phyloP scores from a whole-genome alignment of 2,888 invertebrate species.

The Operophtera brumata region DNA sequence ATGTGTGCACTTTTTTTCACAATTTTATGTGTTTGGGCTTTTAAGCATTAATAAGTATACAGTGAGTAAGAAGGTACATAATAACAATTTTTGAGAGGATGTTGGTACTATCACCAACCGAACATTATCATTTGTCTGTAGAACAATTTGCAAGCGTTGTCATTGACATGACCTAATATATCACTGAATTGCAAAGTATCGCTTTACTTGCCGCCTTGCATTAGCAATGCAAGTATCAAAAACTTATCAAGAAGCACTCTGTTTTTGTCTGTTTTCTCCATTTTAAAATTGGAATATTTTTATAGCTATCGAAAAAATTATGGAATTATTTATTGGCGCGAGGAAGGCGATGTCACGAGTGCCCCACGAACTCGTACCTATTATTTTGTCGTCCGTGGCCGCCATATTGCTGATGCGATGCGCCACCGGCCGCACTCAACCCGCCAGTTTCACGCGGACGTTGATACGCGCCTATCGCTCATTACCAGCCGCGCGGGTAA shows the following conservation, averaged over 20 bases:
- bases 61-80: neutral
- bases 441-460: constrained; percentile 75
- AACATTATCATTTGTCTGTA: neutral
- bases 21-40: neutral
- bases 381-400: constrained; percentile 57
- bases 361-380: constrained; percentile 53
- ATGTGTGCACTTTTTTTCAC: neutral
- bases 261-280: neutral
- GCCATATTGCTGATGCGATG: constrained; percentile 68
- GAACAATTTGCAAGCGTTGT: constrained; percentile 18
- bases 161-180: constrained; percentile 21
- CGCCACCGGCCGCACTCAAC: constrained; percentile 49
- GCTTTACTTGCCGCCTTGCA: neutral
- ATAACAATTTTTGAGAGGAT: neutral
- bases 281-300: neutral
- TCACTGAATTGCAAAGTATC: constrained; percentile 12
- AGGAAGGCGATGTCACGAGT: constrained; percentile 65
- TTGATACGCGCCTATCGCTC: constrained; percentile 59
- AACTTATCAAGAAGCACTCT: neutral
- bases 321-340: constrained; percentile 59
- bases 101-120: neutral
- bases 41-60: constrained; percentile 6
- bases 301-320: neutral
- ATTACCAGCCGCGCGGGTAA: constrained; percentile 43
- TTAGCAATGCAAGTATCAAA: neutral